Percentiles rank a stretch among this genome's conserved stretches.
phyloP scores from a whole-genome alignment of 1,140 invertebrate genomes.

The Telenomus remus region DNA sequence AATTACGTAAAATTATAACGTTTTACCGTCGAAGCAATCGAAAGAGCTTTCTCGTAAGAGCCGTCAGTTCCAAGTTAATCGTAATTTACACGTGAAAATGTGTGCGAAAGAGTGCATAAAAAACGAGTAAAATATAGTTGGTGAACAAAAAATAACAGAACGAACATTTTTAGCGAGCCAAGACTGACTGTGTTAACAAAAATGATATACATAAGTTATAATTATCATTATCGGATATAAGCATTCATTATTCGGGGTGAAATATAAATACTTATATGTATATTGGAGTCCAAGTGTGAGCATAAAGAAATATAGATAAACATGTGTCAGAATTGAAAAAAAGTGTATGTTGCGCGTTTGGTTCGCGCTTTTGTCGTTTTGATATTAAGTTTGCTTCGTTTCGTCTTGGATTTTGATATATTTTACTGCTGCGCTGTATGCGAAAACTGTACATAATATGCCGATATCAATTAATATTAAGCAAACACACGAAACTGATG shows the following conservation, averaged over 20 bases:
- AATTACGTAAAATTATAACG: conserved; percentile 49
- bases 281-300: conserved; percentile 39
- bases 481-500: conserved; percentile 12
- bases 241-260: conserved; percentile 17
- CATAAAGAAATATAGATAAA: conserved; percentile 21
- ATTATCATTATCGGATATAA: conserved; percentile 29
- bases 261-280: conserved; percentile 49
- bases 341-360: conserved; percentile 15
- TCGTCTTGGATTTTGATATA: conserved; percentile 25
- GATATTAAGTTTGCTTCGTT: conserved; percentile 2
- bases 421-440: conserved; percentile 9
- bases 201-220: conserved; percentile 38
- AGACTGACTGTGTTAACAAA: conserved; percentile 67
- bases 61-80: conserved; percentile 54
- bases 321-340: conserved; percentile 40
- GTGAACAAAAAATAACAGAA: conserved; percentile 24
- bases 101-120: conserved; percentile 17
- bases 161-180: conserved; percentile 61
- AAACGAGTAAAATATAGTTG: conserved; percentile 19
- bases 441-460: conserved; percentile 46
- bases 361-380: conserved; percentile 15
- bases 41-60: conserved; percentile 57
- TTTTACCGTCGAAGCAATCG: conserved; percentile 55
- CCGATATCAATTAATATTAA: conserved; percentile 21
- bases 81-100: conserved; percentile 41